phyloP scores from a whole-genome alignment of 2,113 vertebrate genomes.

The Galbula dea region DNA sequence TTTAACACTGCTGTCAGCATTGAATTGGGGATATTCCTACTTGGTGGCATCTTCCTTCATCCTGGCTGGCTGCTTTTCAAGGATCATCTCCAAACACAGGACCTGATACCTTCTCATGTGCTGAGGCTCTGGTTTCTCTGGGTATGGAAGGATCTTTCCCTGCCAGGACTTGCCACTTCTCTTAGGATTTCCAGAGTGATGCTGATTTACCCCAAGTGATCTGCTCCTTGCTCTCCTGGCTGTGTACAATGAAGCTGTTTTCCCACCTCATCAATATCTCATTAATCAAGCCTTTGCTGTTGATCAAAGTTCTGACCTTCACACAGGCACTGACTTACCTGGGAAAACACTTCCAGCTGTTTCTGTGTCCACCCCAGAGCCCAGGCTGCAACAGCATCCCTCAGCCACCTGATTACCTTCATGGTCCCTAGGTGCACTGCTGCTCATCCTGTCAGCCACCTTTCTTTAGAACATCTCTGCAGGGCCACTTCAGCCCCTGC shows the following conservation, averaged over 20 bases:
- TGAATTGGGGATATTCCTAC: not conserved
- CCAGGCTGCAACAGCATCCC: not conserved
- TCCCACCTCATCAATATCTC: not conserved
- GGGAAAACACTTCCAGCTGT: not conserved
- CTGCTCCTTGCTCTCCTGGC: not conserved
- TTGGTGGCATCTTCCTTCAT: not conserved
- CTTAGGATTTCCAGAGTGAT: not conserved
- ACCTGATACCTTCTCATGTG: not conserved
- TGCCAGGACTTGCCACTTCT: not conserved
- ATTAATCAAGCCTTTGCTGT: not conserved
- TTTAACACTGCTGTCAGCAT: not conserved
- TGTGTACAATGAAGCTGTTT: not conserved
- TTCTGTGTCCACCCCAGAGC: not conserved
- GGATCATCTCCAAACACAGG: not conserved
- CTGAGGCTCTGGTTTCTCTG: too few species aligned
- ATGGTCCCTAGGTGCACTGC: accelerated
- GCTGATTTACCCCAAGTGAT: accelerated
- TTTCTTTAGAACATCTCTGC: accelerated
- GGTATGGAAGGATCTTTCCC: not conserved
- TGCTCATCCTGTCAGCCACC: accelerated
- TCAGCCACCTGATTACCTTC: accelerated
- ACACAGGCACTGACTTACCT: not conserved
- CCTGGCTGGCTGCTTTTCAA: not conserved
- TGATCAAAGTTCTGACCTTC: not conserved
- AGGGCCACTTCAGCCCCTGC: not conserved